Base-by-base conservation (phyloP, 2,888 invertebrate genomes). In the Morinoia aosen region DNA sequence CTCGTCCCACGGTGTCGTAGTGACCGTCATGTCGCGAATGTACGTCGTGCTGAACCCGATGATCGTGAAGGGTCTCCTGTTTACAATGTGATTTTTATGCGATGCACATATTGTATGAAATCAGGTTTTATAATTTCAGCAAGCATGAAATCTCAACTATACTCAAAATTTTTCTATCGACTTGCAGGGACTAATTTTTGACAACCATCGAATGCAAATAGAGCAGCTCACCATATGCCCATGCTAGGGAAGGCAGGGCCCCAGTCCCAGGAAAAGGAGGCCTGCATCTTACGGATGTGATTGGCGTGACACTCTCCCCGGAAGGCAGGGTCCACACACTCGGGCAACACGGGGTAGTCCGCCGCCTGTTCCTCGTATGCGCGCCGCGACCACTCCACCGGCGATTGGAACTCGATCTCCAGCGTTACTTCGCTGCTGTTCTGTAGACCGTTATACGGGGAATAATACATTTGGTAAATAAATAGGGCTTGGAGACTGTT, bases 261-360 rank as follows among this genome's bases (percentile, higher is more conserved):
- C 99, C 99, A 99, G 97, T 99, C 99, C 99, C 99, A 99, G 88
- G 98, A 98, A 97, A 99, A 99, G 0, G 99, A 99, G 14, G 99
- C 98, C 97, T 99, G 99, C 98, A 99, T 98, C 97, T 99, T 99
- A 95, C 99, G 97, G 90, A 99, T 97, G 97, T 99, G 98, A 97
- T 99, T 99, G 7, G 98, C 98, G 97, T 99, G 99, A 97, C 99
- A 99, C 97, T 99, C 99, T 0, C 99, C 99, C 96, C 98, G 98
- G 97, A 99, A 99, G 2, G 97, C 97, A 0, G 97, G 97, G 0
- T 98, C 98, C 0, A 99, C 98, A 97, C 99, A 99, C 33, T 97
- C 97, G 0, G 99, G 99, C 0, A 98, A 98, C 96, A 98, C 97
- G 97, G 97, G 96, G 97, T 98, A 98, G 25, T 97, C 96, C 97